Evolutionary conservation across 2,113 vertebrate genomes (phyloP), one percentile per base, ranked within the genome.

Genomic region (Petroica traversi): DNA sequence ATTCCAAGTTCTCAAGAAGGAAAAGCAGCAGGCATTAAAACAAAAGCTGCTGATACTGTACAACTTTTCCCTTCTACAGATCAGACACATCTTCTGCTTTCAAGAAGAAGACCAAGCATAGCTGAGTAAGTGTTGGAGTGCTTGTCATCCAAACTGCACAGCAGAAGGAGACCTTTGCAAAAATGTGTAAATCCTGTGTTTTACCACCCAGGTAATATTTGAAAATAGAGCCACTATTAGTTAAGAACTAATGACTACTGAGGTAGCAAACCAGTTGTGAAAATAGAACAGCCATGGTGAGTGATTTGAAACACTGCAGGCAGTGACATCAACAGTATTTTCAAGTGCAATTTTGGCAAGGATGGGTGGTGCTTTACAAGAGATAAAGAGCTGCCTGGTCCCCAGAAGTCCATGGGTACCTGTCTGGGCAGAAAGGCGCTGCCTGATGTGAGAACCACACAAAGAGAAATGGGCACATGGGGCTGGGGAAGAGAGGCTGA

Each of bases 1-100:
- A 77, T 89, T 95, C 90, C 82, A 93, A 31, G 48, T 88, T 87
- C 88, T 81, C 73, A 64, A 89, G 84, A 78, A 95, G 66, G 72
- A 93, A 75, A 81, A 92, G 66, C 59, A 86, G 66, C 29, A 77
- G 71, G 40, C 64, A 64, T 36, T 62, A 75, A 85, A 68, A 79
- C 71, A 67, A 93, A 85, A 95, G 41, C 38, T 92, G 36, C 40
- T 55, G 62, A 52, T 82, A 34, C 24, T 52, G 24, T 93, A 63
- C 55, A 88, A 66, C 33, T 34, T 83, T 62, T 77, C 58, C 41
- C 55, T 41, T 33, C 31, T 75, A 79, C 25, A 81, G 28, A 87
- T 54, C 77, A 84, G 49, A 95, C 43, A 46, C 34, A 80, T 72
- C 81, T 67, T 79, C 78, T 71, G 54, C 58, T 86, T 85, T 86